phyloP scores from a whole-genome alignment of 2,888 invertebrate genomes.

The Synergus japonicus region DNA sequence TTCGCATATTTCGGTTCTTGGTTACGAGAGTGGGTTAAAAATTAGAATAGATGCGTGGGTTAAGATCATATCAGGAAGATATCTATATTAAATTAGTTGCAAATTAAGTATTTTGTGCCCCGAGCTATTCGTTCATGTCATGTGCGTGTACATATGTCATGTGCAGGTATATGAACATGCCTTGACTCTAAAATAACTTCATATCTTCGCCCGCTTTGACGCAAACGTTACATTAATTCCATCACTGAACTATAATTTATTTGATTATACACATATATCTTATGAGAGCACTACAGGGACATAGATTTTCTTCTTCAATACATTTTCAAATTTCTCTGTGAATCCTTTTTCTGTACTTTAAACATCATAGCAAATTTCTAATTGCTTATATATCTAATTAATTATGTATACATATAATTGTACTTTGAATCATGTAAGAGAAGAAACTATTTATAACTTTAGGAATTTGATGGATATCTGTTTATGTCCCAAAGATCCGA shows the following conservation, averaged over 20 bases:
- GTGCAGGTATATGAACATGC: not conserved
- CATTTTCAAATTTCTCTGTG: too few species aligned
- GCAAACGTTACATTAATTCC: slow-evolving; percentile 9
- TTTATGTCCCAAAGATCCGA: too few species aligned
- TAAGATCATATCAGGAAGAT: too few species aligned
- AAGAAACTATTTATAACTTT: too few species aligned
- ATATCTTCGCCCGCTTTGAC: slow-evolving; percentile 6
- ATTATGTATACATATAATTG: too few species aligned
- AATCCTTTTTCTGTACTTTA: too few species aligned
- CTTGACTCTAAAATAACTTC: slow-evolving; percentile 10
- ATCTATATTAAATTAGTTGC: not conserved
- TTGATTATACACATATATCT: slow-evolving; percentile 4
- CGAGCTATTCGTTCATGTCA: not conserved
- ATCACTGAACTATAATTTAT: not conserved
- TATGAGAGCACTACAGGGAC: not conserved
- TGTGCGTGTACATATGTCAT: not conserved
- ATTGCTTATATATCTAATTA: too few species aligned
- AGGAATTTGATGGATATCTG: too few species aligned
- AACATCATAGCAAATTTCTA: too few species aligned
- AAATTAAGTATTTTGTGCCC: slow-evolving; percentile 22
- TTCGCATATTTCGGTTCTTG: too few species aligned
- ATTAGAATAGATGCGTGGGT: not conserved
- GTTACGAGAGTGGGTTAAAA: not conserved
- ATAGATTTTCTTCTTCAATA: not conserved
- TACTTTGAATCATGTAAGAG: too few species aligned